Conservation (phyloP, 2,888 invertebrate species). For the Nomada fucata region DNA sequence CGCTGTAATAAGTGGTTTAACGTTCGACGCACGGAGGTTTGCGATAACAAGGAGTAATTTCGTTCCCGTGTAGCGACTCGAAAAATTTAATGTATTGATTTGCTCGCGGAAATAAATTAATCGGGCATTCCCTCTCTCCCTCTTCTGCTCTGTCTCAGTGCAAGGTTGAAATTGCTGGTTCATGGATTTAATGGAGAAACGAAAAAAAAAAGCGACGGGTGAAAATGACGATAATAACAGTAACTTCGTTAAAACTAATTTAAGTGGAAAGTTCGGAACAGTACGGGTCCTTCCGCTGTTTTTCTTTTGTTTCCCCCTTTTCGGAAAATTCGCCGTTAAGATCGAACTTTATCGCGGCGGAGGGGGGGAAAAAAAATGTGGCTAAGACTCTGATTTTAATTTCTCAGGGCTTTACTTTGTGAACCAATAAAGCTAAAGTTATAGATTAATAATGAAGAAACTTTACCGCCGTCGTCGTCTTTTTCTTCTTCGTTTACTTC, state of each 20-base stretch:
- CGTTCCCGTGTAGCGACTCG: slow-evolving; percentile 17
- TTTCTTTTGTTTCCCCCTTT: slow-evolving; percentile 3
- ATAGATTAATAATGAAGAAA: slow-evolving; percentile 61
- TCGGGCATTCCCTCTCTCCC: background rate
- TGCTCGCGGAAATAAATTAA: slow-evolving; percentile 19
- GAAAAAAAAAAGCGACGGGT: slow-evolving; percentile 19
- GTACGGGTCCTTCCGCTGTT: slow-evolving; percentile 41
- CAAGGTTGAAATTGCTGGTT: slow-evolving; percentile 17
- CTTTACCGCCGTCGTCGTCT: slow-evolving; percentile 29
- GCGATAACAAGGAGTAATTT: slow-evolving; percentile 31
- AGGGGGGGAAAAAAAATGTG: slow-evolving; percentile 34
- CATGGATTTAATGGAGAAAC: slow-evolving; percentile 16
- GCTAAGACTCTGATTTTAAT: slow-evolving; percentile 51
- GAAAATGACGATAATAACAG: slow-evolving; percentile 55
- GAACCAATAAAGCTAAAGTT: slow-evolving; percentile 60
- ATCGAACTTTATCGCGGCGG: slow-evolving; percentile 40
- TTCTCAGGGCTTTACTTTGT: slow-evolving; percentile 53
- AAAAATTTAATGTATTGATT: slow-evolving; percentile 24
- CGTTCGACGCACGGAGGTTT: slow-evolving; percentile 13
- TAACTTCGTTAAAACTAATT: slow-evolving; percentile 61
- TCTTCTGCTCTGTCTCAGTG: background rate
- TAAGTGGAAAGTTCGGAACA: slow-evolving; percentile 46
- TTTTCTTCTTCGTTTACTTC: slow-evolving; percentile 8
- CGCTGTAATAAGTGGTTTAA: slow-evolving; percentile 24
- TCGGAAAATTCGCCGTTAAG: slow-evolving; percentile 40